A percentile compares a stretch with the other conserved stretches of the same genome.
Conservation (phyloP, 2,888 invertebrate genomes). For the Globia sparganii region DNA sequence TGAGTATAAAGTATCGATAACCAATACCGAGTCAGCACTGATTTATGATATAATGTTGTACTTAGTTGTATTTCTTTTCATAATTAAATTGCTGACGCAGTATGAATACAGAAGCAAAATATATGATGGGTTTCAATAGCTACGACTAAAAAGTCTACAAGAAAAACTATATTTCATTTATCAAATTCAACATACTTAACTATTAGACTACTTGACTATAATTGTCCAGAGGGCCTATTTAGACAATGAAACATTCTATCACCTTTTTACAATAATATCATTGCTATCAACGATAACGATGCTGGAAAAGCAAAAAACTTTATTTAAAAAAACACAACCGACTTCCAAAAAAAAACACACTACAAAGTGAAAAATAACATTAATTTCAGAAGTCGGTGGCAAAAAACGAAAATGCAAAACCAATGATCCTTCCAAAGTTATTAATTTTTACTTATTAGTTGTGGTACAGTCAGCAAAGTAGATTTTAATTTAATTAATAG, state of each 20-base stretch:
- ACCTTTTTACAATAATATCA: too few relatives aligned
- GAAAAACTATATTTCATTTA: background rate
- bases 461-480: too few relatives aligned
- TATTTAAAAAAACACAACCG: too few relatives aligned
- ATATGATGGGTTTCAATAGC: background rate
- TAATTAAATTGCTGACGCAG: background rate
- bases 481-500: too few relatives aligned
- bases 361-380: too few relatives aligned
- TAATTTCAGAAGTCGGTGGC: too few relatives aligned
- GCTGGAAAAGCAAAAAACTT: background rate
- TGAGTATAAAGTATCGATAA: background rate
- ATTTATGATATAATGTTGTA: conserved; percentile 15
- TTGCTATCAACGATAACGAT: too few relatives aligned
- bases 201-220: background rate
- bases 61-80: background rate
- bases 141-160: background rate
- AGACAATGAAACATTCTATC: background rate
- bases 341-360: too few relatives aligned
- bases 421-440: too few relatives aligned
- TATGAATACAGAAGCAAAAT: background rate
- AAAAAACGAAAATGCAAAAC: too few relatives aligned
- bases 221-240: too few relatives aligned
- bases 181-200: background rate
- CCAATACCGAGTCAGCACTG: background rate
- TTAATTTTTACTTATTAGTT: too few relatives aligned